phyloP scores from a whole-genome alignment of 2,888 invertebrate genomes.

The Amphipoea oculea region DNA sequence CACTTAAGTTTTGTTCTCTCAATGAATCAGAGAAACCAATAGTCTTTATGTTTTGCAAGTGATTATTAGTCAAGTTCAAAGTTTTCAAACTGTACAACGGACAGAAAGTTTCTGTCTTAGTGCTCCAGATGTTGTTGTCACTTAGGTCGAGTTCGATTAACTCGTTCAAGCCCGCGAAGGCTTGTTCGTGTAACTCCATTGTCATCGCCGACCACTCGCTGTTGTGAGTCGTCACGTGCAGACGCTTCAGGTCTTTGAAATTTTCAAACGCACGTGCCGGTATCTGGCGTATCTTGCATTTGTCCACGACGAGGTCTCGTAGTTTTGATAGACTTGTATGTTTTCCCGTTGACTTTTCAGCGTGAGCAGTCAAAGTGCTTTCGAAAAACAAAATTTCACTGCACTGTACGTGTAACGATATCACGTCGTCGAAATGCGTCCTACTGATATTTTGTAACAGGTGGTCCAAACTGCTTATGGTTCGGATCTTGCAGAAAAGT shows the following conservation, averaged over 20 bases:
- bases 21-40: conserved; percentile 94
- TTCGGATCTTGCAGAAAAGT: conserved; percentile 93
- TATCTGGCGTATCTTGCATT: conserved; percentile 94
- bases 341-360: conserved; percentile 86
- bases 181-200: conserved; percentile 93
- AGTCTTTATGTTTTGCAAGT: conserved; percentile 94
- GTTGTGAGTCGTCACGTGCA: conserved; percentile 94
- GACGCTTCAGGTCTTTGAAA: conserved; percentile 92
- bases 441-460: conserved; percentile 93
- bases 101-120: conserved; percentile 93
- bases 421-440: conserved; percentile 92
- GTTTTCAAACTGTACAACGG: conserved; percentile 92
- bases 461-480: conserved; percentile 92
- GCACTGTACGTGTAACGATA: conserved; percentile 93
- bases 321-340: conserved; percentile 91
- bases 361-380: conserved; percentile 91
- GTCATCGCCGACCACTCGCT: conserved; percentile 95
- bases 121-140: conserved; percentile 94
- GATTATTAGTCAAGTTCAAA: conserved; percentile 94
- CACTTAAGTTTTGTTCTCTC: conserved; percentile 89
- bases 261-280: conserved; percentile 93
- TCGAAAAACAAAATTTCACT: conserved; percentile 94
- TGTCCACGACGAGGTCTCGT: conserved; percentile 93
- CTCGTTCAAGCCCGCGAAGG: conserved; percentile 92
- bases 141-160: conserved; percentile 93